Percentiles rank a stretch among this genome's conserved stretches.
Conservation (phyloP, 2,888 invertebrate genomes). For the Geotrupes spiniger region DNA sequence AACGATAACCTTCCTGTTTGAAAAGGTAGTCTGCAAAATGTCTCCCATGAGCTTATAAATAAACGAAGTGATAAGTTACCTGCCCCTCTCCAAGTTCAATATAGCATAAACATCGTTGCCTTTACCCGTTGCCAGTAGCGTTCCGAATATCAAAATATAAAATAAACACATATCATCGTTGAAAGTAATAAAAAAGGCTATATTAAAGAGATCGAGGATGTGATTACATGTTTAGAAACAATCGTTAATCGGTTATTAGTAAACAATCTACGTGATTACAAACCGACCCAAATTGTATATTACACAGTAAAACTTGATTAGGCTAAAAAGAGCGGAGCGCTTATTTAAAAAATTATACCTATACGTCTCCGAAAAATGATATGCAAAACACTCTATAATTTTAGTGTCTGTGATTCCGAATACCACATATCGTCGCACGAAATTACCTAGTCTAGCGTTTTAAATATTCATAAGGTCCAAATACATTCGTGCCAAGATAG, state of each 20-base stretch:
- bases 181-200: background rate
- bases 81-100: conserved; percentile 41
- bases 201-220: background rate
- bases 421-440: conserved; percentile 41
- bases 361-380: conserved; percentile 48
- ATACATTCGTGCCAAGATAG: conserved; percentile 48
- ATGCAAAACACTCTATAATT: conserved; percentile 51
- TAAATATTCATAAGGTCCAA: conserved; percentile 47
- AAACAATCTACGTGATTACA: conserved; percentile 39
- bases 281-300: conserved; percentile 32
- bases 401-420: conserved; percentile 49
- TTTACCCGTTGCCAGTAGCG: conserved; percentile 1
- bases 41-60: conserved; percentile 47
- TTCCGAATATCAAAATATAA: conserved; percentile 1
- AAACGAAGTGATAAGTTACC: conserved; percentile 45
- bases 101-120: conserved; percentile 22
- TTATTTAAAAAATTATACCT: conserved; percentile 48
- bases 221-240: conserved; percentile 13
- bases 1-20: conserved; percentile 43
- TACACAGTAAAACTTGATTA: conserved; percentile 37
- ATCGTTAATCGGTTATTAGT: conserved; percentile 38
- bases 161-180: conserved; percentile 1
- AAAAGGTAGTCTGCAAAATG: conserved; percentile 46
- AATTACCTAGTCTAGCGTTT: conserved; percentile 41
- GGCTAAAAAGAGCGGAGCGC: conserved; percentile 40